Conservation (phyloP, 2,797 vertebrate species). For the Sarcoramphus papa region DNA sequence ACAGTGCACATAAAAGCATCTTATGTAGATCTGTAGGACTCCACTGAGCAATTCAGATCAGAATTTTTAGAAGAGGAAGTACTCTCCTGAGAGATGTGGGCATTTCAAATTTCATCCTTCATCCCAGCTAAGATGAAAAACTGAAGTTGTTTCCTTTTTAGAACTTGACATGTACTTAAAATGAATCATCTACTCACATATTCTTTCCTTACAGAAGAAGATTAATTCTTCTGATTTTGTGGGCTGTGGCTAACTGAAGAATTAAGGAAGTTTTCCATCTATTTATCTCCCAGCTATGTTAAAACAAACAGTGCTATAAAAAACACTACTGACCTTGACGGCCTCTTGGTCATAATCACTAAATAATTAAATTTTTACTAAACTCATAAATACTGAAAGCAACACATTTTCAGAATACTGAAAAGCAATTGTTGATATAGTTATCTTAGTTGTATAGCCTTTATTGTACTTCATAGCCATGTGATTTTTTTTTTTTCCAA, state of each 20-base stretch:
- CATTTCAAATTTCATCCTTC: conserved; percentile 16
- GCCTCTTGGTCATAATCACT: not conserved
- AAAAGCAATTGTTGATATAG: not conserved
- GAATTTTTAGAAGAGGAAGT: not conserved
- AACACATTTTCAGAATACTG: not conserved
- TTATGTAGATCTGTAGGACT: not conserved
- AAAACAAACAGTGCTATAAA: not conserved
- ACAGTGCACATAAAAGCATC: not conserved
- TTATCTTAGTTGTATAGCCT: not conserved
- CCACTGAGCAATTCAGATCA: not conserved
- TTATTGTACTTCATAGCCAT: not conserved
- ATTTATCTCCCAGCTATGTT: not conserved
- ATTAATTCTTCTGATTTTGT: not conserved
- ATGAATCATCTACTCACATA: not conserved
- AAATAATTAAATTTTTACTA: not conserved
- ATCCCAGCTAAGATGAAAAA: not conserved
- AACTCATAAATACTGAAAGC: not conserved
- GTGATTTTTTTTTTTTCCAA: not conserved
- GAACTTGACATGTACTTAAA: not conserved
- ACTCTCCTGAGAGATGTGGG: not conserved
- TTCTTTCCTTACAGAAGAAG: not conserved
- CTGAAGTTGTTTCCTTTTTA: not conserved
- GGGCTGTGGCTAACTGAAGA: not conserved
- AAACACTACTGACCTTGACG: not conserved
- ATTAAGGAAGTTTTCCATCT: not conserved